phyloP scores from a whole-genome alignment of 2,888 invertebrate species.

The Syritta pipiens region DNA sequence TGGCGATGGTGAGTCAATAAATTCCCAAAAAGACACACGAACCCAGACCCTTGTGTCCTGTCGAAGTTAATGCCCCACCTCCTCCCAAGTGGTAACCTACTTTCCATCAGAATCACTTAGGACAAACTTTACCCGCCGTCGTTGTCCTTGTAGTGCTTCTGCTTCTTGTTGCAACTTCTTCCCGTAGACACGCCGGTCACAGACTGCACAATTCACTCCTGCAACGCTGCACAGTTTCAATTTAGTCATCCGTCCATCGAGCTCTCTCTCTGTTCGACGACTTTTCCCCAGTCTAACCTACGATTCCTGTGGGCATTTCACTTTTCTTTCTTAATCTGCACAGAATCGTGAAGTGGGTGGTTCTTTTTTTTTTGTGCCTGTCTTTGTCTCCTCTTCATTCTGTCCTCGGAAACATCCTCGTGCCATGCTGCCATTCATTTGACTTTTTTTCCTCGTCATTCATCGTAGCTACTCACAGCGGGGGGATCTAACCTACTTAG shows the following conservation, averaged over 20 bases:
- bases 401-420: no score
- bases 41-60: no score
- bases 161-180: no score
- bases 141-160: no score
- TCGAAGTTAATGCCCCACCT: no score
- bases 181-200: no score
- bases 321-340: constrained; percentile 41
- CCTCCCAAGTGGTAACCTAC: no score
- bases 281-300: constrained; percentile 14
- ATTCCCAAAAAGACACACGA: no score
- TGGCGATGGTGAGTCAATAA: no score
- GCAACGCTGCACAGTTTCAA: constrained; percentile 25
- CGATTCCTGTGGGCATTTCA: constrained; percentile 51
- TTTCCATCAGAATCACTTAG: no score
- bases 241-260: constrained; percentile 32
- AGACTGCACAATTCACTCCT: constrained; percentile 12
- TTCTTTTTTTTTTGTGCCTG: background rate
- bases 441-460: background rate
- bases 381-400: no score
- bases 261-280: constrained; percentile 1
- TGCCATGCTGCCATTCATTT: constrained; percentile 32
- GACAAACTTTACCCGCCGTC: no score
- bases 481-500: constrained; percentile 55
- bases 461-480: constrained; percentile 8
- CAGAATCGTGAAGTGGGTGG: constrained; percentile 15